Evolutionary conservation across 1,140 invertebrate species (phyloP), one percentile per base, ranked within the genome.

Genomic region (Leptinotarsa defecta): DNA sequence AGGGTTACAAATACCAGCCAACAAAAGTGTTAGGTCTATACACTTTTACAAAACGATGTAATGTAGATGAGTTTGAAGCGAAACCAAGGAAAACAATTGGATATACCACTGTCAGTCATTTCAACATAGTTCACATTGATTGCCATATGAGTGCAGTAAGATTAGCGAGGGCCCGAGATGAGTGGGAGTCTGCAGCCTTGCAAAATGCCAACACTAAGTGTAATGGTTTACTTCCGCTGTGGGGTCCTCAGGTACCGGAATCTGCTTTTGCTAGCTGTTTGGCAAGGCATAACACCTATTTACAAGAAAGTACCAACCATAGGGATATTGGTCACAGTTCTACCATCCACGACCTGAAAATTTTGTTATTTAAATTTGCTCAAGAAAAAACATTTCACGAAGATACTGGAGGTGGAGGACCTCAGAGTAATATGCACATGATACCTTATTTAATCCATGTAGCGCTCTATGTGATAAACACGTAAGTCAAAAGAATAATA

Each of bases 161-260:
- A 62, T 87, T 92, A 80, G 91, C 92, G 4, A 84, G 92, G 77
- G 90, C 90, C 52, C 71, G 97, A 74, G 97, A 99, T 82, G 97
- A 99, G 87, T 99, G 97, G 98, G 97, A 99, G 85, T 96, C 95
- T 75, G 97, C 98, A 1, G 96, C 96, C 4, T 87, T 99, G 62
- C 97, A 99, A 86, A 99, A 99, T 87, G 96, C 96, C 0, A 99
- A 98, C 82, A 99, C 97, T 0, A 94, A 95, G 76, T 99, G 98
- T 85, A 99, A 99, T 86, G 97, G 97, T 1, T 86, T 99, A 71
- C 87, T 99, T 69, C 98, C 98, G 3, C 86, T 99, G 5, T 99
- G 97, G 96, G 97, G 97, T 4, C 96, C 96, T 2, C 93, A 96
- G 82, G 97, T 99, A 4, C 93, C 95, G 0, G 97, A 99, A 86